Conservation (phyloP, 2,888 invertebrate species). For the Drosophila picticornis region DNA sequence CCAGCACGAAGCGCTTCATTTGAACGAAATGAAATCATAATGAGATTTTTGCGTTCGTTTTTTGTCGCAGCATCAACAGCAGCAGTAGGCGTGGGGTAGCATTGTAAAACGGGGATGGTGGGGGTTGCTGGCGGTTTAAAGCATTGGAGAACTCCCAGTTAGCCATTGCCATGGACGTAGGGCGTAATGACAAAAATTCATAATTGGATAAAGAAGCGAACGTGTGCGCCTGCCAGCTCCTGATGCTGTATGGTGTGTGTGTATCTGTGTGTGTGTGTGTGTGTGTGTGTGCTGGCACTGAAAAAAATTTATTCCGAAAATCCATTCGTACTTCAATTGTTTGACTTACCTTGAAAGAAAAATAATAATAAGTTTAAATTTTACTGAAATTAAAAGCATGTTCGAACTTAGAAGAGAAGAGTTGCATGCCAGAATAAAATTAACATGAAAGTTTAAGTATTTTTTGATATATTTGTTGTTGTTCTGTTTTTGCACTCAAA, state of each 20-base stretch:
- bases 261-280: constrained; percentile 1
- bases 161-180: constrained; percentile 69
- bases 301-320: not conserved
- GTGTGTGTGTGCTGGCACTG: constrained; percentile 2
- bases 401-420: not conserved
- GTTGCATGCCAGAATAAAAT: not conserved
- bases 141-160: constrained; percentile 32
- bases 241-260: not conserved
- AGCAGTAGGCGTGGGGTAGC: not conserved
- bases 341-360: not conserved
- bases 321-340: not conserved
- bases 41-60: constrained; percentile 79
- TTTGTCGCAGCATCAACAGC: constrained; percentile 31
- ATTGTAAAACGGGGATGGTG: not conserved
- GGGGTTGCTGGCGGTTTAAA: not conserved
- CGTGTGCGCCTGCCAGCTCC: constrained; percentile 48
- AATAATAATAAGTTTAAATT: not conserved
- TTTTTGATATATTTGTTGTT: not conserved
- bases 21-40: constrained; percentile 81
- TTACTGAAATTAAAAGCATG: not conserved
- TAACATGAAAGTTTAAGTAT: not conserved
- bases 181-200: constrained; percentile 79
- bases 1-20: constrained; percentile 76
- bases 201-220: constrained; percentile 79
- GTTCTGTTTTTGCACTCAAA: not conserved